These are phyloP conservation scores for Micromesistius poutassou DNA, from an alignment of 2,797 vertebrate species.

Conservation along the genomic window DNA sequence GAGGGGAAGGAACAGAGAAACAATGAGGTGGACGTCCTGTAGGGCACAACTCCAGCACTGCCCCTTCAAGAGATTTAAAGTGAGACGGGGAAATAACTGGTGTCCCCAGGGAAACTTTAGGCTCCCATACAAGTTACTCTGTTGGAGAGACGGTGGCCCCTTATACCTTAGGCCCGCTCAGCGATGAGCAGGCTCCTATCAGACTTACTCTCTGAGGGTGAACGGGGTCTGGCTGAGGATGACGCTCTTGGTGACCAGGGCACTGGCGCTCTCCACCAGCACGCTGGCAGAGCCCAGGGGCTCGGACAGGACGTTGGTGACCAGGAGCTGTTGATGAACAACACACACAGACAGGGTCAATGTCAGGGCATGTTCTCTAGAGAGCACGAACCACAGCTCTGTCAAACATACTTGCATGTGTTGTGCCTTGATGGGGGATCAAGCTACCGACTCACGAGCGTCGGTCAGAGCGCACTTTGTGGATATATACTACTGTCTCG, in stretches of 20 bases:
- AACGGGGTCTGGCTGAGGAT: conserved; percentile 85
- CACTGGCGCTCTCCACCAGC: conserved; percentile 82
- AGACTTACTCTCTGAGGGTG: conserved; percentile 78
- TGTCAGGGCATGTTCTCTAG: conserved; percentile 14
- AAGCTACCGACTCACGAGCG: no score
- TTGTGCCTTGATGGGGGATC: not conserved
- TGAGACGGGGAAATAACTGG: not conserved
- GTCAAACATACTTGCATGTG: not conserved
- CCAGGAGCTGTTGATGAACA: conserved; percentile 77
- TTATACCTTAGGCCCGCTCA: not conserved
- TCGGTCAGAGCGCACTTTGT: no score
- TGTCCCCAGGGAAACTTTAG: not conserved
- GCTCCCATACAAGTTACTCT: not conserved
- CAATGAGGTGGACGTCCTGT: not conserved
- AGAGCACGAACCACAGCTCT: not conserved
- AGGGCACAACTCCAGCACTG: not conserved
- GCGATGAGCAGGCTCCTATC: no score
- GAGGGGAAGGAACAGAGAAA: conserved; percentile 13
- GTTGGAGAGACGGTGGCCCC: not conserved
- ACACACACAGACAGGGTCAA: conserved; percentile 22
- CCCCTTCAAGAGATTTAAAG: not conserved
- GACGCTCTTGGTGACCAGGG: conserved; percentile 79
- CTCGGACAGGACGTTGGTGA: conserved; percentile 89
- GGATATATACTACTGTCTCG: no score
- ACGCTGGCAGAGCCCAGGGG: conserved; percentile 84